Percentiles rank a stretch among this genome's conserved stretches.
phyloP scores from a whole-genome alignment of 1,140 invertebrate genomes.

The Trichogramma pretiosum region DNA sequence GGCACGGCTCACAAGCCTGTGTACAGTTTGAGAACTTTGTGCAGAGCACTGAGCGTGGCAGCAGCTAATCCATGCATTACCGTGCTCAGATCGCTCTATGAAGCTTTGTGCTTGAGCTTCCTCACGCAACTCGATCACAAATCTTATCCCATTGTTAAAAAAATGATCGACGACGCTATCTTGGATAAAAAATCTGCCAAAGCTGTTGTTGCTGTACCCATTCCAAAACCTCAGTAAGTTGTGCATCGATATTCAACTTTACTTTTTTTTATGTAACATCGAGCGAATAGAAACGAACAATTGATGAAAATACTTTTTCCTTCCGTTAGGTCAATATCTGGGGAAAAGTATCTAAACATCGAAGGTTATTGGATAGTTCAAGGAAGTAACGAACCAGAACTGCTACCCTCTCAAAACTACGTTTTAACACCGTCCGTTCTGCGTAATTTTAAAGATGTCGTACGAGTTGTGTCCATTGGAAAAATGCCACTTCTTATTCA shows the following conservation, averaged over 20 bases:
- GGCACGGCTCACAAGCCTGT: constrained; percentile 71
- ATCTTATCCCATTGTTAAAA: constrained; percentile 67
- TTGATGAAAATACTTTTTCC: no score
- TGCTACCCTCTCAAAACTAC: constrained; percentile 71
- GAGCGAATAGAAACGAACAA: neutral
- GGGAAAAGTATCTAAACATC: no score
- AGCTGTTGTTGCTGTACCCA: constrained; percentile 58
- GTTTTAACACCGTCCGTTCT: constrained; percentile 84
- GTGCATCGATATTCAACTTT: no score
- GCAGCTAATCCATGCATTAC: constrained; percentile 74
- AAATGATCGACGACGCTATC: constrained; percentile 49
- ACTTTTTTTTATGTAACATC: neutral
- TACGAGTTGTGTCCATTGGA: constrained; percentile 81
- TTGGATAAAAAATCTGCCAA: constrained; percentile 49
- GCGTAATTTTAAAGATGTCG: constrained; percentile 83
- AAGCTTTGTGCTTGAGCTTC: constrained; percentile 92
- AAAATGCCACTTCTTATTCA: constrained; percentile 82
- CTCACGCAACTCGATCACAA: constrained; percentile 83
- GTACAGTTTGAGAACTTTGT: constrained; percentile 87
- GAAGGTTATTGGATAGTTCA: constrained; percentile 88
- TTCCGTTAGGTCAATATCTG: no score
- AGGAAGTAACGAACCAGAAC: constrained; percentile 56
- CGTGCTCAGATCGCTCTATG: constrained; percentile 77
- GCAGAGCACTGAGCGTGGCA: constrained; percentile 78
- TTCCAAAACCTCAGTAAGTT: constrained; percentile 57